Conservation (phyloP, 2,797 vertebrate species). For the Ataeniobius toweri region DNA sequence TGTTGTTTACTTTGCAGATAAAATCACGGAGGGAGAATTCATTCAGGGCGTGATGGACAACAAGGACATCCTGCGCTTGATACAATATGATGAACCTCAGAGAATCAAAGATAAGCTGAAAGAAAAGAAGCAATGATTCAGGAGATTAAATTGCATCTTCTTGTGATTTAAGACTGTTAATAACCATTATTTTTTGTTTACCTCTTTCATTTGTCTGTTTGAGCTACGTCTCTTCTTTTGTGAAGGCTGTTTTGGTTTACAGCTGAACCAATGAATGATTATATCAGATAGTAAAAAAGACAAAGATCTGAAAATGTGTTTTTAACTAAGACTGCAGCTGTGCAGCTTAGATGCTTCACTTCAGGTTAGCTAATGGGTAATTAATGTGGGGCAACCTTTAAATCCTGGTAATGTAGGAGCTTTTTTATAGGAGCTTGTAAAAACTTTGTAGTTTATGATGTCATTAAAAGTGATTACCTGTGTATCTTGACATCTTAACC, state of each 20-base stretch:
- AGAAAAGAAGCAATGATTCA: slow-evolving; percentile 80
- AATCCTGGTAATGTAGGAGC: not conserved
- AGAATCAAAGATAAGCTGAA: slow-evolving; percentile 86
- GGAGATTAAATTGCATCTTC: not conserved
- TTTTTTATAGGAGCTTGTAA: not conserved
- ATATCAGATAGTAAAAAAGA: not conserved
- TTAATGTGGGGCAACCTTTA: not conserved
- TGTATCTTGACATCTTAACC: not conserved
- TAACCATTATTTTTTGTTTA: slow-evolving; percentile 39
- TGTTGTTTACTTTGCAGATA: slow-evolving; percentile 76
- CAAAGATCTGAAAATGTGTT: no score
- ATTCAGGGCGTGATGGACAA: slow-evolving; percentile 90
- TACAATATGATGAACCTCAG: slow-evolving; percentile 89
- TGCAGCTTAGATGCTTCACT: no score
- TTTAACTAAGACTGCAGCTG: not conserved
- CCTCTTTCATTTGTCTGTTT: slow-evolving; percentile 29
- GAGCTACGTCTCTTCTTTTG: not conserved
- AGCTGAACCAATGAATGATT: not conserved
- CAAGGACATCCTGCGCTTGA: slow-evolving; percentile 89
- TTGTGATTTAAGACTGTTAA: slow-evolving; percentile 49
- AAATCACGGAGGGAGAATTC: slow-evolving; percentile 89
- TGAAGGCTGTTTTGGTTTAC: not conserved
- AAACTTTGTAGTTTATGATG: not conserved
- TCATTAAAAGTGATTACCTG: slow-evolving; percentile 1
- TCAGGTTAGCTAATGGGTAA: not conserved